Percentiles rank a stretch among this genome's conserved stretches.
Conservation (phyloP, 2,113 vertebrate genomes). For the Phyllopteryx taeniolatus region DNA sequence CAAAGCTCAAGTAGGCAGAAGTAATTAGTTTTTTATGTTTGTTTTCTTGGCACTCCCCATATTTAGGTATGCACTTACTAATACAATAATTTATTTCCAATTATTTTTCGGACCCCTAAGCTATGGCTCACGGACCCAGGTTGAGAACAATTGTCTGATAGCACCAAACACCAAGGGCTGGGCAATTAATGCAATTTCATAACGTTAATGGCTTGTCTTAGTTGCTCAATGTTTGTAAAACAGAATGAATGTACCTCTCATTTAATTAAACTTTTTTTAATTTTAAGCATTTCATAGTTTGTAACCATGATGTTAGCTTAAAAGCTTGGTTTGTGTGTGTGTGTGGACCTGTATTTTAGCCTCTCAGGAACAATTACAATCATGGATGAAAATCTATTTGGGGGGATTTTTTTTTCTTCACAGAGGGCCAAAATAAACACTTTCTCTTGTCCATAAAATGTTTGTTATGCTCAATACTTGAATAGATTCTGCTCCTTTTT, state of each 20-base stretch:
- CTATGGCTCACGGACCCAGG: too few relatives aligned
- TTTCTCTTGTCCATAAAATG: constrained; percentile 3
- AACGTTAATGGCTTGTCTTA: constrained; percentile 33
- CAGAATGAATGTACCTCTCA: not conserved
- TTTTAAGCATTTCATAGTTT: not conserved
- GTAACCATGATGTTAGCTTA: not conserved
- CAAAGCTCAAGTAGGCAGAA: too few relatives aligned
- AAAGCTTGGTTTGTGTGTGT: not conserved
- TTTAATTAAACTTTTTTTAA: not conserved
- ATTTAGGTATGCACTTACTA: too few relatives aligned
- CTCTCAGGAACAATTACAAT: constrained; percentile 66
- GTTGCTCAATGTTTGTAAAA: constrained; percentile 30
- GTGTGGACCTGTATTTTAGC: constrained; percentile 22
- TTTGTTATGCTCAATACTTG: not conserved
- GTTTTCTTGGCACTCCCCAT: too few relatives aligned
- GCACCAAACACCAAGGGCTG: constrained; percentile 21
- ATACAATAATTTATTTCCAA: too few relatives aligned
- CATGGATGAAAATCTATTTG: constrained; percentile 58
- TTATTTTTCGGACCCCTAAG: too few relatives aligned
- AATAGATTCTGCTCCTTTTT: not conserved
- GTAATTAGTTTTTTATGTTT: too few relatives aligned
- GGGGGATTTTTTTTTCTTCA: constrained; percentile 56
- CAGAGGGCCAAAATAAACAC: constrained; percentile 45
- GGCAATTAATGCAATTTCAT: constrained; percentile 29
- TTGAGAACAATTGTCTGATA: constrained; percentile 49